Evolutionary conservation across 2,113 vertebrate species (phyloP).

Genomic region (Theristicus caerulescens): DNA sequence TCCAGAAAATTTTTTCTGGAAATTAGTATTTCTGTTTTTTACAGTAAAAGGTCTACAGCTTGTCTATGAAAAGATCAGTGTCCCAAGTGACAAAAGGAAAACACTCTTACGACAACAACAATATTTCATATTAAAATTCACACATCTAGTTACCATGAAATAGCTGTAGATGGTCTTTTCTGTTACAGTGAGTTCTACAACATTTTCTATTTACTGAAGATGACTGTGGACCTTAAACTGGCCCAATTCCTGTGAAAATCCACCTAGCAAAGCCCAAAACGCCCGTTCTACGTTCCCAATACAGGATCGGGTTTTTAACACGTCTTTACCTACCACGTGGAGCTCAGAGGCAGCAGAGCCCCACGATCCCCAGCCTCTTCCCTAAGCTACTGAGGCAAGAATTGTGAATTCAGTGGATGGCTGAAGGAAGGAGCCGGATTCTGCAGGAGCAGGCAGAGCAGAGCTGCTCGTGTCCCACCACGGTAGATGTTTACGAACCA

Average conservation of each 20-base stretch:
- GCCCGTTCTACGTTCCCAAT: too few relatives aligned
- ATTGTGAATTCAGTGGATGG: too few relatives aligned
- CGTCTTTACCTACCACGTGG: not conserved
- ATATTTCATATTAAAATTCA: not conserved
- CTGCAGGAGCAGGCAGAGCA: not conserved
- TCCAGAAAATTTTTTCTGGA: not conserved
- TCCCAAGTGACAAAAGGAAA: not conserved
- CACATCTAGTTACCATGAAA: too few relatives aligned
- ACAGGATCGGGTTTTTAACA: not conserved
- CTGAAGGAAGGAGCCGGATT: not conserved
- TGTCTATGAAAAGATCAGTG: not conserved
- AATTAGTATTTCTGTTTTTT: not conserved
- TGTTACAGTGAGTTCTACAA: not conserved
- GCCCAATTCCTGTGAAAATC: not conserved
- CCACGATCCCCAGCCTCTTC: not conserved
- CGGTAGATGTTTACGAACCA: too few relatives aligned
- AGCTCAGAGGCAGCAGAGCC: not conserved
- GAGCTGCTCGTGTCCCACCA: not conserved
- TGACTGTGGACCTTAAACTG: not conserved
- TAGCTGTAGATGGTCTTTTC: not conserved
- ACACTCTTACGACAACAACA: fast-evolving
- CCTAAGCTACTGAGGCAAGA: fast-evolving
- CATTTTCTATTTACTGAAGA: not conserved
- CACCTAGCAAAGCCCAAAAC: not conserved
- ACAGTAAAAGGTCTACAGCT: not conserved